These are phyloP conservation scores for Bostrychus sinensis DNA, from an alignment of 2,113 vertebrate genomes.

Conservation along the genomic window DNA sequence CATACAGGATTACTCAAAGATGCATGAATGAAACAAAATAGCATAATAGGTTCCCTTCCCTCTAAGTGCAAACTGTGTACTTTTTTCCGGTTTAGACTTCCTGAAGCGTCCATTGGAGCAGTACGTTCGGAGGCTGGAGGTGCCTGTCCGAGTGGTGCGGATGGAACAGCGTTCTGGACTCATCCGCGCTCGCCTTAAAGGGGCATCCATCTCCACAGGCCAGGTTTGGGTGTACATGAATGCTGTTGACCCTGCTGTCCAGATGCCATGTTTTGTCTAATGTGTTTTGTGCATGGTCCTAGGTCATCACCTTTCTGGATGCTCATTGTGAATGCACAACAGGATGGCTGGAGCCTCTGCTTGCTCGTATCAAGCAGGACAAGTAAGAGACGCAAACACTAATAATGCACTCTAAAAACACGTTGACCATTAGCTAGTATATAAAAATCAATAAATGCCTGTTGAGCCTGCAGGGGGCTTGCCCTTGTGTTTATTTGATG, in stretches of 20 bases:
- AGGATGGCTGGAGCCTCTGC: slow-evolving; percentile 96
- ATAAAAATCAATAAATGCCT: slow-evolving; percentile 62
- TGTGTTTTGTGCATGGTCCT: slow-evolving; percentile 18
- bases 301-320: slow-evolving; percentile 96
- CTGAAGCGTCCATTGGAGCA: slow-evolving; percentile 93
- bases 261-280: slow-evolving; percentile 29
- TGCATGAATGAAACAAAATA: too few species aligned
- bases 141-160: slow-evolving; percentile 92
- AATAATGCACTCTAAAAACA: slow-evolving; percentile 16
- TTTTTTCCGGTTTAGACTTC: slow-evolving; percentile 82
- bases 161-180: slow-evolving; percentile 99
- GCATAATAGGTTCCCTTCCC: too few species aligned
- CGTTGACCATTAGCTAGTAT: slow-evolving; percentile 20
- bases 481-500: slow-evolving; percentile 65
- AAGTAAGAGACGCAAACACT: slow-evolving; percentile 78
- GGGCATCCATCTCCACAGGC: slow-evolving; percentile 93
- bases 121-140: slow-evolving; percentile 91
- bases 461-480: slow-evolving; percentile 52
- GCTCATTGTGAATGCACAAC: slow-evolving; percentile 98
- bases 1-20: too few species aligned
- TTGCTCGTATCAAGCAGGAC: slow-evolving; percentile 94
- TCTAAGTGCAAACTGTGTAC: slow-evolving; percentile 13
- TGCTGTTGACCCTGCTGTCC: slow-evolving; percentile 17
- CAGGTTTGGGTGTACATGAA: slow-evolving; percentile 75
- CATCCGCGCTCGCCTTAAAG: slow-evolving; percentile 95